Evolutionary conservation across 92 coral and sea anemone species (phyloP), one percentile per base, ranked within the genome.

Genomic region (Anthopleura xanthogrammica): DNA sequence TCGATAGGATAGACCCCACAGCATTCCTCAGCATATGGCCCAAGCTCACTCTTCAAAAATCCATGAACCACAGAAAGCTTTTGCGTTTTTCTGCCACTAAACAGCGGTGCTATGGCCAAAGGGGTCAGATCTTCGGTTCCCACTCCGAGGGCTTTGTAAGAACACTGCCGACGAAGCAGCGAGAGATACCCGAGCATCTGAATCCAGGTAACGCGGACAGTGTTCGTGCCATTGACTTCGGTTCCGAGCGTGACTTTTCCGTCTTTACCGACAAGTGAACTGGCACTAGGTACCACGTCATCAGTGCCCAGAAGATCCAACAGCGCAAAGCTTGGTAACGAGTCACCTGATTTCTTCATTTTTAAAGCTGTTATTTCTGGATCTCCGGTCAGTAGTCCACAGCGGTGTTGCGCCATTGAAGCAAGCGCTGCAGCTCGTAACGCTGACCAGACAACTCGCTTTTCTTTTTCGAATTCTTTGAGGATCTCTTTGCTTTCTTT

Each of bases 291-390:
- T 29, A 87, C 85, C 85, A 94, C 86, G 75, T 95, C 95, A 78
- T 92, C 92, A 11, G 99, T 92, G n/a, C 99, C 99, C 40, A 96
- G 87, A 39, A 96, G 88, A 75, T 96, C 99, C 77, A 92, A 93
- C 80, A 96, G 87, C 76, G 94, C 99, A 58, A 89, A 84, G 41
- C 79, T 88, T 72, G 99, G 99, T 7, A 96, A 82, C 7, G 90
- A 85, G n/a, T 72, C 55, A 9, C 98, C 99, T 39, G 96, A 84
- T 71, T 80, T 91, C 72, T 95, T 83, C 76, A 96, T 90, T 24
- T 80, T 80, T 40, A 96, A 83, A 20, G 90, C 89, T 4, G 98
- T 90, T 52, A 96, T 91, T 23, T 89, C 93, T 9, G 92, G 86
- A 72, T 97, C 93, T 10, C 98, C 98, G 19, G 94, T 83, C 24